A percentile compares a stretch with the other conserved stretches of the same genome.
Evolutionary conservation across 2,797 vertebrate species (phyloP).

Genomic region (Anas flavirostris): DNA sequence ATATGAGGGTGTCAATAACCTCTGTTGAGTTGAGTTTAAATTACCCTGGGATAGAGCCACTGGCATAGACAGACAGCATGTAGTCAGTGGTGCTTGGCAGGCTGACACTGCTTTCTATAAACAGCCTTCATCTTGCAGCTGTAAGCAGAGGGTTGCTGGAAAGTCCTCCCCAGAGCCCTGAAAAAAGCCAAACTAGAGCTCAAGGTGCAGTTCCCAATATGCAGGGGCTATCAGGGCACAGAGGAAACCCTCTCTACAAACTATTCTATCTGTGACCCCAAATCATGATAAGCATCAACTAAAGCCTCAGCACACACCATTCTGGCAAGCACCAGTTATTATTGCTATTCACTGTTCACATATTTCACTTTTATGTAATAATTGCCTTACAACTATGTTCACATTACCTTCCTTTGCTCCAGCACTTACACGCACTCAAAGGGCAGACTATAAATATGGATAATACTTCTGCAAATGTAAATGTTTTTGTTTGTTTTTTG

Average conservation of each 20-base stretch:
- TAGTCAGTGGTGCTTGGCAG: background rate
- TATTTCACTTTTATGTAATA: constrained; percentile 8
- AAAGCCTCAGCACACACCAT: background rate
- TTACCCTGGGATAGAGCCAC: background rate
- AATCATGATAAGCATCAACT: background rate
- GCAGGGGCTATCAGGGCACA: background rate
- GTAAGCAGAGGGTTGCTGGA: background rate
- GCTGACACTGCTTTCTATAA: background rate
- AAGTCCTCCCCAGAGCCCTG: background rate
- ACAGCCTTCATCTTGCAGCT: background rate
- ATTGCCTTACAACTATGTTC: background rate
- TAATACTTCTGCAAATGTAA: constrained; percentile 42
- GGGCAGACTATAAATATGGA: constrained; percentile 16
- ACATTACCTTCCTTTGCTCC: background rate
- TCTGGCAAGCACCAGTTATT: background rate
- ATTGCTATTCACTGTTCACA: background rate
- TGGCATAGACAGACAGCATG: background rate
- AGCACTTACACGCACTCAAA: background rate
- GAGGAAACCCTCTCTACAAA: background rate
- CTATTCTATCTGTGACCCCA: too few relatives aligned
- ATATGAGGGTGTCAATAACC: background rate
- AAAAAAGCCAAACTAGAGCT: background rate
- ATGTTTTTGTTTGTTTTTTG: constrained; percentile 51
- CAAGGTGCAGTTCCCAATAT: rapidly evolving
- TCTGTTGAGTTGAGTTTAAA: background rate